Percentiles rank a stretch among this genome's conserved stretches.
Conservation (phyloP, 2,888 invertebrate species). For the Lycaena phlaeas region DNA sequence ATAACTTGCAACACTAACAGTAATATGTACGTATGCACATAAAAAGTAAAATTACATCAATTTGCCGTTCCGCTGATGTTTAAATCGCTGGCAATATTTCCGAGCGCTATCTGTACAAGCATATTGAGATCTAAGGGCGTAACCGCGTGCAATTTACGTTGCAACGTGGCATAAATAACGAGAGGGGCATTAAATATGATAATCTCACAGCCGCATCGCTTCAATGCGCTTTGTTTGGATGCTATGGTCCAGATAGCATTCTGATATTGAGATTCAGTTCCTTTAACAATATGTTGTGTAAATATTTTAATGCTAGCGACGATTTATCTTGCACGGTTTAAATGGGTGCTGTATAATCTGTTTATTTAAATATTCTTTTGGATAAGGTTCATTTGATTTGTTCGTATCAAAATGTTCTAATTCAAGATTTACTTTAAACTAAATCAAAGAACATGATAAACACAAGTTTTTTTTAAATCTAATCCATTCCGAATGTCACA, state of each 20-base stretch:
- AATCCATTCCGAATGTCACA: too few relatives aligned
- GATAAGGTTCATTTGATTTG: too few relatives aligned
- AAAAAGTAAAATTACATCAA: constrained; percentile 20
- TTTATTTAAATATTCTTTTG: too few relatives aligned
- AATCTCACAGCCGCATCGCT: constrained; percentile 37
- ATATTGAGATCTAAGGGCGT: constrained; percentile 55
- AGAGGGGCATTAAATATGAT: constrained; percentile 44
- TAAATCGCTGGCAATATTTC: constrained; percentile 24
- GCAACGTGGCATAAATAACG: constrained; percentile 37
- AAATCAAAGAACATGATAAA: too few relatives aligned
- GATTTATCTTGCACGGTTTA: not conserved
- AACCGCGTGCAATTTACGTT: constrained; percentile 42
- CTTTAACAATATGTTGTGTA: constrained; percentile 7
- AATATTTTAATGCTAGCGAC: constrained; percentile 6
- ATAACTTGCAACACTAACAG: too few relatives aligned
- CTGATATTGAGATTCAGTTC: constrained; percentile 12
- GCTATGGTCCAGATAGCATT: constrained; percentile 16
- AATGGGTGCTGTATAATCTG: too few relatives aligned
- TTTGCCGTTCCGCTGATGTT: constrained; percentile 16
- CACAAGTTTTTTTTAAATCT: too few relatives aligned
- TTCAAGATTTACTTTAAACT: too few relatives aligned
- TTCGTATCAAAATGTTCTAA: too few relatives aligned
- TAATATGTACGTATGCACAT: too few relatives aligned
- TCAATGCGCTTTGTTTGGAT: constrained; percentile 42
- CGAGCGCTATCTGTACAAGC: constrained; percentile 33